Evolutionary conservation across 1,140 invertebrate species (phyloP), one percentile per base, ranked within the genome.

Genomic region (Ephestia elutella): DNA sequence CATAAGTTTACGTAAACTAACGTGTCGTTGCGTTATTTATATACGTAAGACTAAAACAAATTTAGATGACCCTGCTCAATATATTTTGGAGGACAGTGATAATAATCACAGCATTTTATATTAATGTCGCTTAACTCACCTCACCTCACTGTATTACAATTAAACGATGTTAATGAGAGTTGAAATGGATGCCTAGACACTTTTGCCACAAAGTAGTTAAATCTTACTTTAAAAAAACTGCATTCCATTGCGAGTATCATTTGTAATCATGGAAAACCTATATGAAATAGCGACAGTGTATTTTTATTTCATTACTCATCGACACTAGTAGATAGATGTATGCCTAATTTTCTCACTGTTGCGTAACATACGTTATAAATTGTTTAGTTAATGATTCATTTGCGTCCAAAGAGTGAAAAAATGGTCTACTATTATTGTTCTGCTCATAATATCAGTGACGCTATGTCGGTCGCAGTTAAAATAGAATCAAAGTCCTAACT

Each of bases 401-500:
- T 50, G 57, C 17, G 21, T 30, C 53, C 50, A 35, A 48, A 28
- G 48, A 56, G 57, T 60, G 57, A 55, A 25, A 44, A 44, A 44
- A 55, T 30, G 35, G 13, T 53, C 56, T 64, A 64, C 56, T 64
- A 64, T 63, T 65, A 60, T 61, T 62, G 57, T 65, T 17, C 49
- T 5, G 21, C 44, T 15, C 38, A 17, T 44, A 54, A 65, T 62
- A 69, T 60, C 50, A 57, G 56, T 70, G 69, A 70, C 65, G 69
- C 44, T 59, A n/a, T 38, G 44, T 59, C 57, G 48, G 54, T 38
- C 35, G 63, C 59, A 65, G 56, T 73, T 73, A 70, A 71, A 76
- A 73, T 76, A 73, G 71, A 66, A 66, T 66, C 57, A 32, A 60
- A 59, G 63, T 59, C 59, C 13, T 30, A 59, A 57, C 44, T 28